Evolutionary conservation across 1,140 invertebrate genomes (phyloP).

Genomic region (Andricus grossulariae): DNA sequence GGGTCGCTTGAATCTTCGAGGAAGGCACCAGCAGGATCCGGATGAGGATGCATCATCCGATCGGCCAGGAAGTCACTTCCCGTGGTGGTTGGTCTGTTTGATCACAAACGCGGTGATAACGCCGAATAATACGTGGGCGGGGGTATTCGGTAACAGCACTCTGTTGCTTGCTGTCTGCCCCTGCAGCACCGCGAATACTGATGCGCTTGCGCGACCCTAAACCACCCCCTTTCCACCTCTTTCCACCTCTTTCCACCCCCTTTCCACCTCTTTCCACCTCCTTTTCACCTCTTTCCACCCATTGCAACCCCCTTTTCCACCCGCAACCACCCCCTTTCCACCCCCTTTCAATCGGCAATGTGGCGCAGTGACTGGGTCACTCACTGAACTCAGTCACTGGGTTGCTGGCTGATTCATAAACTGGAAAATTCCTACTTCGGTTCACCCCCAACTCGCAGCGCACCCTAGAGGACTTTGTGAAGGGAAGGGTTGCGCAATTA

Average conservation of each 20-base stretch:
- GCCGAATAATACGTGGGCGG: conserved; percentile 73
- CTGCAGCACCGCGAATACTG: conserved; percentile 58
- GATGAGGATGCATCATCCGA: conserved; percentile 63
- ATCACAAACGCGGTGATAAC: conserved; percentile 69
- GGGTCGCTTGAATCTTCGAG: conserved; percentile 51
- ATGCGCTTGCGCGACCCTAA: conserved; percentile 52
- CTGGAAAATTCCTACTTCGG: conserved; percentile 19
- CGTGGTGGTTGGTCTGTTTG: conserved; percentile 58
- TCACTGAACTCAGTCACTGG: conserved; percentile 4
- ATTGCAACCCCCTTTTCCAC: background rate
- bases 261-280: background rate
- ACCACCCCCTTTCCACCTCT: background rate
- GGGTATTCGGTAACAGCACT: conserved; percentile 71
- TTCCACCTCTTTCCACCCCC: background rate
- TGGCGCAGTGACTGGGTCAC: conserved; percentile 7
- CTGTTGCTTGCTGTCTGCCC: conserved; percentile 71
- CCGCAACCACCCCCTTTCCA: background rate
- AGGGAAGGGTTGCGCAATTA: too few relatives aligned
- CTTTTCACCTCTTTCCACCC: background rate
- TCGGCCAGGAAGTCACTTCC: conserved; percentile 44
- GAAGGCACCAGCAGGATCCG: conserved; percentile 47
- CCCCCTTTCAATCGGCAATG: background rate
- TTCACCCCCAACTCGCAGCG: background rate
- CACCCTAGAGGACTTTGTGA: too few relatives aligned
- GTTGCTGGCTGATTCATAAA: conserved; percentile 23